phyloP scores from a whole-genome alignment of 2,797 vertebrate genomes.

The Malacoctenus gilli region DNA sequence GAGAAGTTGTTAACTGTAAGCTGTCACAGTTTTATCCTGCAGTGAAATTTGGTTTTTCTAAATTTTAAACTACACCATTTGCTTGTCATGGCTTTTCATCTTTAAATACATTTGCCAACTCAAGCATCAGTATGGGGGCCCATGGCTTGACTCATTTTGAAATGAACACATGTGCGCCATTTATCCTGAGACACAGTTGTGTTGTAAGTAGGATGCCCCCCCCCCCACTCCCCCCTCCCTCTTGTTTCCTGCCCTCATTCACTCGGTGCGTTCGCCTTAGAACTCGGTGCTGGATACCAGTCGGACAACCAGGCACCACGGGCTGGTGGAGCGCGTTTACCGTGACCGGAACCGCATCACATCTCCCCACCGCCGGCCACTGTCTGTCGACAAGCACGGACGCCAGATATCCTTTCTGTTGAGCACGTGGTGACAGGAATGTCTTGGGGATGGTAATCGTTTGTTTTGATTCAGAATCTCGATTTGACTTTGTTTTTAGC shows the following conservation, averaged over 20 bases:
- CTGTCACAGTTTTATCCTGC: constrained; percentile 39
- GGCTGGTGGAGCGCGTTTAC: constrained; percentile 96
- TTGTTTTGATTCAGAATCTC: too few relatives aligned
- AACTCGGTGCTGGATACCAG: constrained; percentile 96
- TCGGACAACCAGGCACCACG: constrained; percentile 94
- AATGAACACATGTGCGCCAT: constrained; percentile 76
- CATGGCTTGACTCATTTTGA: constrained; percentile 80
- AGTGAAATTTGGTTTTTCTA: constrained; percentile 63
- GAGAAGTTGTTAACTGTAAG: constrained; percentile 39
- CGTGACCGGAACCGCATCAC: constrained; percentile 94
- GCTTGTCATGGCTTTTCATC: constrained; percentile 85
- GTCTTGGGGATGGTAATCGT: background rate
- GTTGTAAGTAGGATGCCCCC: constrained; percentile 5
- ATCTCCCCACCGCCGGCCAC: constrained; percentile 93
- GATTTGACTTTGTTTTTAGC: too few relatives aligned
- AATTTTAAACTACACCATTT: constrained; percentile 75
- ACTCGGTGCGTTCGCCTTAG: constrained; percentile 85
- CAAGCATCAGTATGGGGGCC: constrained; percentile 73
- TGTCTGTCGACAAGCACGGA: constrained; percentile 96
- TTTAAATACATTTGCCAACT: constrained; percentile 80
- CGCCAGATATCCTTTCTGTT: constrained; percentile 95
- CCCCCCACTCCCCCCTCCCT: too few relatives aligned
- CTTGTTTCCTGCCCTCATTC: constrained; percentile 54
- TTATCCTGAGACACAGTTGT: constrained; percentile 54
- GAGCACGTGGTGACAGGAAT: background rate